Conservation (phyloP, 2,888 invertebrate species). For the Caenorhabditis sp. region DNA sequence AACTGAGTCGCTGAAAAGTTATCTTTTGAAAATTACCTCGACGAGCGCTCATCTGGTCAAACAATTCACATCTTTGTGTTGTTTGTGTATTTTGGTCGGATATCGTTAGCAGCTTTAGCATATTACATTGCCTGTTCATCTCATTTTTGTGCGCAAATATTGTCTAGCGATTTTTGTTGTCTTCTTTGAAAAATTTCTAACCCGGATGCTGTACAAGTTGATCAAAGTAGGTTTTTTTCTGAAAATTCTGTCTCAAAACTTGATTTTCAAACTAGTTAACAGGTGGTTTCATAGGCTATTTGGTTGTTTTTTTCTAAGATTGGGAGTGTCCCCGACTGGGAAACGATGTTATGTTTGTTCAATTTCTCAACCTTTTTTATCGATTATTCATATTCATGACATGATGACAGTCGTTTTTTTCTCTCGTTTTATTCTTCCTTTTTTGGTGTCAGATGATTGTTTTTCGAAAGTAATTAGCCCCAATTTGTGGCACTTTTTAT, state of each 20-base stretch:
- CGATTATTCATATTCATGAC: background rate
- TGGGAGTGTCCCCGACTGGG: background rate
- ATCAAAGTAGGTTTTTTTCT: background rate
- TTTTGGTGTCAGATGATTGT: background rate
- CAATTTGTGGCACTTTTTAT: background rate
- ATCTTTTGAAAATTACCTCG: background rate
- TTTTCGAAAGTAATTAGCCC: background rate
- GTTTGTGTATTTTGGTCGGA: background rate
- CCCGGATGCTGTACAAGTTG: background rate
- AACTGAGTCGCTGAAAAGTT: background rate
- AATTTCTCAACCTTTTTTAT: background rate
- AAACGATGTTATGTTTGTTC: background rate
- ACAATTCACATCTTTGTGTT: slow-evolving; percentile 1
- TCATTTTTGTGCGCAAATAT: background rate
- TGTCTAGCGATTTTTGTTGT: slow-evolving; percentile 15
- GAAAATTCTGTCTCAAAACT: background rate
- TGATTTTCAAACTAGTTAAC: background rate
- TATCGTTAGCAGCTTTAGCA: background rate
- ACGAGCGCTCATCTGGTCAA: too few species aligned
- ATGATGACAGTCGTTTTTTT: background rate
- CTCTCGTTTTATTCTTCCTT: background rate
- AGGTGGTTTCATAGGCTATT: too few species aligned
- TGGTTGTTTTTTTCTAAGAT: background rate
- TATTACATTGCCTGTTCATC: background rate
- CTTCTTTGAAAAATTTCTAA: background rate